Evolutionary conservation across 2,888 invertebrate genomes (phyloP).

Genomic region (Cybosia mesomella): DNA sequence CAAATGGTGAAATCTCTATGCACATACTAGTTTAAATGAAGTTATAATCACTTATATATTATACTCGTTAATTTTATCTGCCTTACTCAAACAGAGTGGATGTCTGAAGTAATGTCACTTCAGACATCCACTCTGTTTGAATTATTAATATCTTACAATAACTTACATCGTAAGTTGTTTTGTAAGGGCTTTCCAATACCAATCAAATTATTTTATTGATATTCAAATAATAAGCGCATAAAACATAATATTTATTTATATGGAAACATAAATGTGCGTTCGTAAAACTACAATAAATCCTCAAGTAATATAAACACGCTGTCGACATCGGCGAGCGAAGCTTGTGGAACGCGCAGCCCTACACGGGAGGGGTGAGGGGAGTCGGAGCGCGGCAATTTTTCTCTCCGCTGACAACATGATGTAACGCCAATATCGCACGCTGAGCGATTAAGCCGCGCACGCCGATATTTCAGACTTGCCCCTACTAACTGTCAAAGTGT

Average conservation of each 20-base stretch:
- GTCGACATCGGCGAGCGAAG: conserved; percentile 73
- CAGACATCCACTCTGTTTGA: too few species aligned
- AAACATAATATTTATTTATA: conserved; percentile 48
- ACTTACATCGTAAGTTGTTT: too few species aligned
- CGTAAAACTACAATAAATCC: conserved; percentile 83
- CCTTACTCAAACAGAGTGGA: too few species aligned
- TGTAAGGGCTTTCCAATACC: background rate
- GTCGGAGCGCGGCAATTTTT: conserved; percentile 83
- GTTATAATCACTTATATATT: too few species aligned
- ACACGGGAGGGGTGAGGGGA: conserved; percentile 52
- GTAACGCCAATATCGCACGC: conserved; percentile 87
- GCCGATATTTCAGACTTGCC: conserved; percentile 86
- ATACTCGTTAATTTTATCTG: too few species aligned
- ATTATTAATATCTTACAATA: too few species aligned
- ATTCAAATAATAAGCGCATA: conserved; percentile 27
- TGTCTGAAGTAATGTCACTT: too few species aligned
- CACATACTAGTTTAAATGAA: too few species aligned
- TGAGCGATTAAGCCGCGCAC: conserved; percentile 86
- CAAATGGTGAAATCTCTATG: too few species aligned
- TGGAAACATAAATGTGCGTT: conserved; percentile 75
- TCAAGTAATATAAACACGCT: conserved; percentile 82
- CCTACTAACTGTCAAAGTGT: conserved; percentile 86
- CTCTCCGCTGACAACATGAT: conserved; percentile 87
- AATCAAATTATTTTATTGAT: conserved; percentile 21
- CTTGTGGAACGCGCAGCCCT: conserved; percentile 62